Evolutionary conservation across 2,888 invertebrate species (phyloP), one percentile per base, ranked within the genome.

Genomic region (Drosophila nigricruria): DNA sequence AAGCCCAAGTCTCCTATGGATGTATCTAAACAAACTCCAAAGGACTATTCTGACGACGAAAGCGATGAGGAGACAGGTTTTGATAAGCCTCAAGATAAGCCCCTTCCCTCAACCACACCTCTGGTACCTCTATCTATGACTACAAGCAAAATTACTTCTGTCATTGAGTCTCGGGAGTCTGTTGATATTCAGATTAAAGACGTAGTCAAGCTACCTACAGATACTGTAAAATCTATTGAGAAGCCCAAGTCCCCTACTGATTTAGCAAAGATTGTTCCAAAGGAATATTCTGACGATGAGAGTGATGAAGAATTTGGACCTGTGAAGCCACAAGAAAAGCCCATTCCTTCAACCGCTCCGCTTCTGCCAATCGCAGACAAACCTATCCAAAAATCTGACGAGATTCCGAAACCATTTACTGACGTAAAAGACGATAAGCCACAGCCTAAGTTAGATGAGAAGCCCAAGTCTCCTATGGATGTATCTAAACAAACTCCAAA

Each of bases 41-140:
- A 38, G 38, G 38, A n/a, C 2, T 38, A 16, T 38, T 38, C n/a
- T n/a, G 38, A 38, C n/a, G n/a, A 38, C 8, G 38, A 38, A 38
- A n/a, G 38, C 38, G 38, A 38, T 8, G 38, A 38, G 16, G 38
- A 38, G 38, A 38, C n/a, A 38, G 38, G n/a, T 5, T 38, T 38
- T 38, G 38, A 38, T 38, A 38, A 38, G 38, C 38, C 38, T 38
- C 38, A 38, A 16, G 38, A 38, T n/a, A 38, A 38, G n/a, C n/a
- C n/a, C 38, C 38, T n/a, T 38, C n/a, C 16, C 6, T n/a, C 38
- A 5, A n/a, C 38, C 38, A n/a, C n/a, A 8, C 38, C 38, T n/a
- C 38, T 38, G 6, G 38, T 38, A n/a, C 38, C 38, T n/a, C 2
- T 38, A n/a, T n/a, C 38, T 5, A 8, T 38, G 38, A 38, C 38